Conservation (phyloP, 2,888 invertebrate species). For the Stegana nigrithorax region DNA sequence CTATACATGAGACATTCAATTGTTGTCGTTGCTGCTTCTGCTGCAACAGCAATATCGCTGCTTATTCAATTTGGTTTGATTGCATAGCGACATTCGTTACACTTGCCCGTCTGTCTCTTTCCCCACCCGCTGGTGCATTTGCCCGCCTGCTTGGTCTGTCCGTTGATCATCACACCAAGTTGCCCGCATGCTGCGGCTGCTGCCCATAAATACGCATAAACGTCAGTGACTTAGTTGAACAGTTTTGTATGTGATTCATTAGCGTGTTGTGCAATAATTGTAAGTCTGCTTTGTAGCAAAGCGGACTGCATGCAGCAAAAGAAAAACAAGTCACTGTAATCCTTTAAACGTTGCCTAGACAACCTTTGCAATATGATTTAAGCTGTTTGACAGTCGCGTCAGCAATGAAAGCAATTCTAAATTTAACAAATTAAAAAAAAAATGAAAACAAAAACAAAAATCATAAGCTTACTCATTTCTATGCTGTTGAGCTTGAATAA, state of each 20-base stretch:
- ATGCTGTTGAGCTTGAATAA: conserved; percentile 30
- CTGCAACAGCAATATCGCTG: conserved; percentile 48
- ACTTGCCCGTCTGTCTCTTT: too few relatives aligned
- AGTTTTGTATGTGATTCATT: too few relatives aligned
- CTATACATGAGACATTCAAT: conserved; percentile 2
- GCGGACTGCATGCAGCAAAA: conserved; percentile 26
- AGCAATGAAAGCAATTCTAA: neutral
- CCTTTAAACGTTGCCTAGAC: conserved; percentile 17
- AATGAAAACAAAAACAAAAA: too few relatives aligned
- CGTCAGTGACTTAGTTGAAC: too few relatives aligned
- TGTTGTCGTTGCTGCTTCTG: conserved; percentile 30
- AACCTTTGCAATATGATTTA: conserved; percentile 16
- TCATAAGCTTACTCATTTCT: too few relatives aligned
- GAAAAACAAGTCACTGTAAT: conserved; percentile 28
- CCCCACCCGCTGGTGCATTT: neutral
- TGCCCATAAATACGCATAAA: too few relatives aligned
- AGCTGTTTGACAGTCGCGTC: neutral
- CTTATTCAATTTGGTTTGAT: neutral
- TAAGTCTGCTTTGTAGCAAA: too few relatives aligned
- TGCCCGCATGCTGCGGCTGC: conserved; percentile 25
- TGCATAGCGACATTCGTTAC: neutral
- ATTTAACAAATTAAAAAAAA: neutral
- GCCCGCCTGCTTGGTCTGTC: conserved; percentile 25
- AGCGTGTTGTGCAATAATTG: too few relatives aligned
- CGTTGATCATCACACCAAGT: conserved; percentile 17